Evolutionary conservation across 1,140 invertebrate species (phyloP).

Genomic region (Drepana arcuata): DNA sequence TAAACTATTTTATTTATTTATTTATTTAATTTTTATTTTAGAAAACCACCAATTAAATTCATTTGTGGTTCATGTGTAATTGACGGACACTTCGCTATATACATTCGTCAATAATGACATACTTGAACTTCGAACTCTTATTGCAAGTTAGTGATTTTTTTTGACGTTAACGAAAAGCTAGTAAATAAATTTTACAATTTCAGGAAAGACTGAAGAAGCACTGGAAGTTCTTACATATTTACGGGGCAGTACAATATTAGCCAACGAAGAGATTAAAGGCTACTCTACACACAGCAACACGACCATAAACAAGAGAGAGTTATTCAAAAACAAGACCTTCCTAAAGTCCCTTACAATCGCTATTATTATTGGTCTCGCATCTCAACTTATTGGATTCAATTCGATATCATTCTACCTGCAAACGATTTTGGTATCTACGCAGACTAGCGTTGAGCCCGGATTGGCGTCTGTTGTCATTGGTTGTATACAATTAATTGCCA

Average conservation of each 20-base stretch:
- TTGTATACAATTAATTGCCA: slow-evolving; percentile 67
- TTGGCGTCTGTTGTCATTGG: slow-evolving; percentile 78
- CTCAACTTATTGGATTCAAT: slow-evolving; percentile 78
- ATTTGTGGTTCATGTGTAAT: too few relatives aligned
- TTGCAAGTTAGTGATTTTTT: too few relatives aligned
- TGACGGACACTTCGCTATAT: too few relatives aligned
- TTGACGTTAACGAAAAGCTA: too few relatives aligned
- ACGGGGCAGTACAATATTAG: slow-evolving; percentile 20
- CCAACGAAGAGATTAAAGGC: slow-evolving; percentile 23
- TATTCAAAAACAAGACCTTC: slow-evolving; percentile 19
- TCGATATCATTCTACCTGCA: slow-evolving; percentile 80
- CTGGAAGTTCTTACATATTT: slow-evolving; percentile 17
- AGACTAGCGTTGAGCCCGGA: slow-evolving; percentile 70
- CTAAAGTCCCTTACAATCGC: slow-evolving; percentile 19
- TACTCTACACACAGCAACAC: slow-evolving; percentile 5
- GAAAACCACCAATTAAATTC: too few relatives aligned
- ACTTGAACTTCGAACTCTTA: too few relatives aligned
- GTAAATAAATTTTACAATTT: slow-evolving; percentile 5
- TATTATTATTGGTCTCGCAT: slow-evolving; percentile 65
- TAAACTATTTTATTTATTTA: too few relatives aligned
- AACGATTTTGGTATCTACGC: slow-evolving; percentile 73
- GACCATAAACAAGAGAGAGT: slow-evolving; percentile 8
- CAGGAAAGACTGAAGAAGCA: slow-evolving; percentile 17
- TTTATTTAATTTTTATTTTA: too few relatives aligned
- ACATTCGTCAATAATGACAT: too few relatives aligned